Percentiles rank a stretch among this genome's conserved stretches.
phyloP scores from a whole-genome alignment of 2,888 invertebrate species.

The Antheraea assamensis region DNA sequence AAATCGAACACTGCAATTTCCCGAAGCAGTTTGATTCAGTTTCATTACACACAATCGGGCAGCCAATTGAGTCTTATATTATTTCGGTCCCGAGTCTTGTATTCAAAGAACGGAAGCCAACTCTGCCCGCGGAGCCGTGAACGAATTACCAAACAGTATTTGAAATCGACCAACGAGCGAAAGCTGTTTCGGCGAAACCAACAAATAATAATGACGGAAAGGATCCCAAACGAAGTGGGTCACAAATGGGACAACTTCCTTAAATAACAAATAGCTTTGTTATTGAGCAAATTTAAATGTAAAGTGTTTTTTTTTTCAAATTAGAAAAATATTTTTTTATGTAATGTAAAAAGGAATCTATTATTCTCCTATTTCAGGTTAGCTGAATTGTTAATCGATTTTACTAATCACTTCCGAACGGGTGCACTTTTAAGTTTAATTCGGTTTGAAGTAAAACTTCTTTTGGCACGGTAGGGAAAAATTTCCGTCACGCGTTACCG shows the following conservation, averaged over 20 bases:
- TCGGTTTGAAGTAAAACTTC: no score
- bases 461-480: no score
- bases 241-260: conserved; percentile 32
- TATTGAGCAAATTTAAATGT: conserved; percentile 32
- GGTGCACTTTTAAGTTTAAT: no score
- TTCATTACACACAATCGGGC: conserved; percentile 22
- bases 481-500: no score
- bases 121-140: conserved; percentile 40
- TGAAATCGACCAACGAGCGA: conserved; percentile 46
- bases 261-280: conserved; percentile 38
- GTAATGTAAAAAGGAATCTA: conserved; percentile 21
- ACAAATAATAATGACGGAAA: conserved; percentile 54
- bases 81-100: conserved; percentile 26
- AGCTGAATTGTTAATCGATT: conserved; percentile 17
- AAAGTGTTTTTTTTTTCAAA: background rate
- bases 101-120: conserved; percentile 34
- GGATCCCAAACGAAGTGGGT: conserved; percentile 30
- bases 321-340: background rate
- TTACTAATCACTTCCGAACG: no score
- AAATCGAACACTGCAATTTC: conserved; percentile 25
- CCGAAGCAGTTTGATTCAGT: conserved; percentile 2
- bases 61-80: conserved; percentile 35
- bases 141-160: conserved; percentile 51
- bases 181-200: conserved; percentile 45
- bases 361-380: conserved; percentile 27